Evolutionary conservation across 2,113 vertebrate species (phyloP).

Genomic region (Stercorarius parasiticus): DNA sequence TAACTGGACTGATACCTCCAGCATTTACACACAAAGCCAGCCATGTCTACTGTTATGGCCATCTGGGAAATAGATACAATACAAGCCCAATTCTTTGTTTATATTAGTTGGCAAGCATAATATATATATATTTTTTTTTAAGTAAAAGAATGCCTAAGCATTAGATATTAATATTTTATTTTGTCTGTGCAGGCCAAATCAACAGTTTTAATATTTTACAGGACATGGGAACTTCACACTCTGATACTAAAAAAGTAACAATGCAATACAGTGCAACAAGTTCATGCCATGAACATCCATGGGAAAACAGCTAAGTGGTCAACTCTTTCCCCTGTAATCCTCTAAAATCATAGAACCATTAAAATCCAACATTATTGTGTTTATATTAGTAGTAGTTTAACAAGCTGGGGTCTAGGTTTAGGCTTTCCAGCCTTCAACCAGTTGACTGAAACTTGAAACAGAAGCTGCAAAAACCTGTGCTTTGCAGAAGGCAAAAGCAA

Average conservation of each 20-base stretch:
- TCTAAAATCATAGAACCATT: not conserved
- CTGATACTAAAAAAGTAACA: not conserved
- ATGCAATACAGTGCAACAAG: not conserved
- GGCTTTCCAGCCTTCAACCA: not conserved
- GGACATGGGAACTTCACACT: not conserved
- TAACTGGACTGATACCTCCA: not conserved
- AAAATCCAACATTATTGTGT: not conserved
- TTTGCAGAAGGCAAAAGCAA: not conserved
- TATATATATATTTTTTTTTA: not conserved
- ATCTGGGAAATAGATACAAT: constrained; percentile 9
- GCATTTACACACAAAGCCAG: not conserved
- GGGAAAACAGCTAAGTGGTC: not conserved
- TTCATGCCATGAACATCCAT: not conserved
- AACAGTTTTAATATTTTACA: not conserved
- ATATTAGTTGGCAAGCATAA: not conserved
- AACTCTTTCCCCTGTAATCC: not conserved
- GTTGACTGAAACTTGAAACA: not conserved
- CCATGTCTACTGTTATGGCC: not conserved
- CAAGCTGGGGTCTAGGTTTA: not conserved
- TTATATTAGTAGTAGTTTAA: not conserved
- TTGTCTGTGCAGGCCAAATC: not conserved
- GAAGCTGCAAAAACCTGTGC: not conserved
- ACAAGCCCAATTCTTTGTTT: not conserved
- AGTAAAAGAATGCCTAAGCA: not conserved
- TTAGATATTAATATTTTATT: not conserved